phyloP scores from a whole-genome alignment of 1,140 invertebrate species.

The Nixonia krombeini region DNA sequence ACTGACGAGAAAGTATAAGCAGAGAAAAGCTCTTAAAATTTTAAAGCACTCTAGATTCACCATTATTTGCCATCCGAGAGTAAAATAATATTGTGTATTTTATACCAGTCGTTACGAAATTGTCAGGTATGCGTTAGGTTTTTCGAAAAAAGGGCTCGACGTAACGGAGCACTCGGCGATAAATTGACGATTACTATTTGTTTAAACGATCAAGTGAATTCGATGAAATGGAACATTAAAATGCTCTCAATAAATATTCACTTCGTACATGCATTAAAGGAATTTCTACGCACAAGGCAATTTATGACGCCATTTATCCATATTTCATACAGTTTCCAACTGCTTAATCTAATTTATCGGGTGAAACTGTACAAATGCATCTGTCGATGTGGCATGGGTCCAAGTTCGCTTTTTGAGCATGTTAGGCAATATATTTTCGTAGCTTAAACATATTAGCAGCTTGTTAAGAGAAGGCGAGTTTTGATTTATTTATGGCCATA shows the following conservation, averaged over 20 bases:
- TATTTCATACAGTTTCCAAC: conserved; percentile 38
- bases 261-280: conserved; percentile 1
- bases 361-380: conserved; percentile 34
- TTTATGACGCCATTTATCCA: conserved; percentile 30
- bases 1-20: too few relatives aligned
- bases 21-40: too few relatives aligned
- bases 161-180: too few relatives aligned
- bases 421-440: conserved; percentile 37
- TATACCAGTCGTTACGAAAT: too few relatives aligned
- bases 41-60: too few relatives aligned
- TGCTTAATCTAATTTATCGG: conserved; percentile 36
- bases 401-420: conserved; percentile 38
- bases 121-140: too few relatives aligned
- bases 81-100: too few relatives aligned
- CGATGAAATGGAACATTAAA: background rate
- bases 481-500: conserved; percentile 32
- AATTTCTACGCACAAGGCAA: conserved; percentile 20
- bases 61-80: too few relatives aligned
- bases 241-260: background rate
- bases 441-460: conserved; percentile 34
- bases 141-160: too few relatives aligned
- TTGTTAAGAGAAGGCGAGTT: conserved; percentile 28
- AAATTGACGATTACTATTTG: too few relatives aligned
- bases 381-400: conserved; percentile 40
- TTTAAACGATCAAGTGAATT: too few relatives aligned